Percentiles rank a stretch among this genome's conserved stretches.
phyloP scores from a whole-genome alignment of 2,888 invertebrate species.

The Punctoribates punctum region DNA sequence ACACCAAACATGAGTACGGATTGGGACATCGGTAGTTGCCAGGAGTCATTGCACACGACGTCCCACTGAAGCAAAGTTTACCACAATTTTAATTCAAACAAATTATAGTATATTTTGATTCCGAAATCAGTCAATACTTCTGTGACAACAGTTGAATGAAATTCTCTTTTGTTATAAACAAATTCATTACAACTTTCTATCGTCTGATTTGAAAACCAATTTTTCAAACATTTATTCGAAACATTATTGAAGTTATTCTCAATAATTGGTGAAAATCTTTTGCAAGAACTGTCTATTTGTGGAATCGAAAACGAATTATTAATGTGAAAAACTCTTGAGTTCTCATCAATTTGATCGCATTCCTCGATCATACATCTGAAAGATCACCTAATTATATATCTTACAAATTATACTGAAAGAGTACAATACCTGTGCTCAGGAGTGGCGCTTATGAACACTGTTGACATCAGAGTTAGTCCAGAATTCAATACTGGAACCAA shows the following conservation, averaged over 20 bases:
- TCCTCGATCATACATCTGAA: constrained; percentile 1
- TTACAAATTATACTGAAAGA: no score
- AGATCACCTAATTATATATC: no score
- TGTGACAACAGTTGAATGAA: constrained; percentile 38
- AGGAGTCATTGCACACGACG: constrained; percentile 11
- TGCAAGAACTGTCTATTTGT: neutral
- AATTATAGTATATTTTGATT: neutral
- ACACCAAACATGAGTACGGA: constrained; percentile 12
- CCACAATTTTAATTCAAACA: neutral
- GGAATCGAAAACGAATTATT: constrained; percentile 3
- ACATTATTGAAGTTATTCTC: neutral
- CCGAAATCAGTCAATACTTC: constrained; percentile 33
- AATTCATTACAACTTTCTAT: constrained; percentile 25
- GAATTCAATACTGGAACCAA: neutral
- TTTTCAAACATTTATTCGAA: neutral
- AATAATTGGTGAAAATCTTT: neutral
- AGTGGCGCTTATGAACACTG: neutral
- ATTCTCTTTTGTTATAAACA: constrained; percentile 34
- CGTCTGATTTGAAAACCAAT: constrained; percentile 29
- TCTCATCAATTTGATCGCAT: neutral
- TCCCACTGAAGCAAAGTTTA: constrained; percentile 32
- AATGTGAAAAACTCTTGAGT: neutral
- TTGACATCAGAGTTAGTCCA: neutral
- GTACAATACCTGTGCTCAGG: neutral
- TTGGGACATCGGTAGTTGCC: constrained; percentile 23